Evolutionary conservation across 2,888 invertebrate species (phyloP), one percentile per base, ranked within the genome.

Genomic region (Meloe dianella): DNA sequence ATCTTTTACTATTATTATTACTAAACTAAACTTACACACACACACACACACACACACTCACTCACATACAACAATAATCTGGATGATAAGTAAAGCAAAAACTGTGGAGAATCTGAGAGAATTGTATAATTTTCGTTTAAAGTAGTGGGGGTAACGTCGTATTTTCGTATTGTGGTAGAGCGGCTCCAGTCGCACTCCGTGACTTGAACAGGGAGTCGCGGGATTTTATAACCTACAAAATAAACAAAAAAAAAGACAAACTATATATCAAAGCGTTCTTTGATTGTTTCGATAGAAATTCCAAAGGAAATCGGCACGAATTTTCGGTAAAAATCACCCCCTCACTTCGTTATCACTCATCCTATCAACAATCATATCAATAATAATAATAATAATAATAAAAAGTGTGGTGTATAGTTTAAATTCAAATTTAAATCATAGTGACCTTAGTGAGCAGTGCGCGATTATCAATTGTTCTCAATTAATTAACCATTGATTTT

Each of bases 171-270:
- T 65, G 57, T 63, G 24, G 47, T 47, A 20, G 47, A 29, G 61
- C 59, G 35, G 68, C 68, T 70, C 68, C 72, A 72, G 72, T 72
- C 72, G 72, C 72, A 65, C 72, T 68, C 63, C 63, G 72, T 72
- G 68, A 69, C 72, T 72, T 70, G 61, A 59, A 66, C 32, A 65
- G 68, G 66, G 68, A 65, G 61, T 66, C 63, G 47, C 68, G 65
- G 63, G 68, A 60, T 56, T 57, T 29, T 58, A 47, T 57, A 41
- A 41, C 41, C 41, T 47, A 14, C 7, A 47, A 20, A 27, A 27
- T 27, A 27, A 27, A 27, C 27, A 27, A 27, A 27, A 27, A 27
- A 27, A 27, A 27, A 27, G 7, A 27, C 1, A 14, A 35, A 14
- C 35, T 4, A 27, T 27, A 14, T 14, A 14, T 35, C 35, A 35